Percentiles rank a stretch among this genome's conserved stretches.
These are phyloP conservation scores for Thereva unica DNA, from an alignment of 2,888 invertebrate species.

Conservation along the genomic window DNA sequence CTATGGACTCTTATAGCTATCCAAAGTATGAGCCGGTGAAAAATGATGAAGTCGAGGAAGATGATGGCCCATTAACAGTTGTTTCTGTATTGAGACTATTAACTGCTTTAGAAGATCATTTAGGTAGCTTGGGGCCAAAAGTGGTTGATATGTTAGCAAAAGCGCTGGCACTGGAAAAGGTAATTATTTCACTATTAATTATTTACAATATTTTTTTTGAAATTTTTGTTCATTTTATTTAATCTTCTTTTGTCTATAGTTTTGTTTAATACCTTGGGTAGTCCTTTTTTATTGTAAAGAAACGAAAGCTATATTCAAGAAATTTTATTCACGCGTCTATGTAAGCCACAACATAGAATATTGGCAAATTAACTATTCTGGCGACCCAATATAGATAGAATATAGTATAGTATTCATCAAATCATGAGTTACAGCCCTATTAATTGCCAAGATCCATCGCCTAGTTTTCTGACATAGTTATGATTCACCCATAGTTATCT, in stretches of 20 bases:
- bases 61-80: conserved; percentile 63
- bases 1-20: conserved; percentile 52
- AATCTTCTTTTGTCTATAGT: neutral
- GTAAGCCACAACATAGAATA: no score
- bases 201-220: conserved; percentile 29
- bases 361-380: no score
- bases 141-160: conserved; percentile 76
- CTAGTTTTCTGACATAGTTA: no score
- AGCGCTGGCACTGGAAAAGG: conserved; percentile 77
- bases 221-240: conserved; percentile 14
- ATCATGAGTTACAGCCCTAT: no score
- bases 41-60: conserved; percentile 54
- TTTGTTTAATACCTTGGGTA: no score
- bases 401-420: no score
- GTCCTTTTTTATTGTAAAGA: no score
- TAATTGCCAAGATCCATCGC: no score
- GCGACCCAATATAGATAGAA: no score
- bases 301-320: no score
- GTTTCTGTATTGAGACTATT: conserved; percentile 73
- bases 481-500: no score
- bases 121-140: conserved; percentile 83
- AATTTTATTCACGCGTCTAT: no score
- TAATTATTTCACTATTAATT: conserved; percentile 26
- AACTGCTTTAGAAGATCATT: conserved; percentile 79
- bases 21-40: conserved; percentile 52